Conservation (phyloP, 2,797 vertebrate species). For the Ctenopoma kingsleyae region DNA sequence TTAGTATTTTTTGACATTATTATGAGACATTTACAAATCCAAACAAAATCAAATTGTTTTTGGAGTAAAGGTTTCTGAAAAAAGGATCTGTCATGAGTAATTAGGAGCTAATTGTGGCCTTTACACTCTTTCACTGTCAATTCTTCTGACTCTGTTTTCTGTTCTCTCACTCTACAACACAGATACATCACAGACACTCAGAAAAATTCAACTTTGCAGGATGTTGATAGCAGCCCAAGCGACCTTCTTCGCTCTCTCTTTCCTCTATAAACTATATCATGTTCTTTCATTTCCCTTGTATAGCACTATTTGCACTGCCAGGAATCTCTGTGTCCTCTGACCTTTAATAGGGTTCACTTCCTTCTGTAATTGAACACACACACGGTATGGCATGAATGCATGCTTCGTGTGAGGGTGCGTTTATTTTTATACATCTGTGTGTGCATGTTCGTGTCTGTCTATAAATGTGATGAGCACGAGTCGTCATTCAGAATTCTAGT, state of each 20-base stretch:
- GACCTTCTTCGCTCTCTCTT: slow-evolving; percentile 2
- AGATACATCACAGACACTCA: slow-evolving; percentile 3
- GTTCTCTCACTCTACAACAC: neutral
- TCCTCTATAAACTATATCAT: slow-evolving; percentile 39
- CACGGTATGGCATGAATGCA: slow-evolving; percentile 68
- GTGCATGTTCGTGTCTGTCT: slow-evolving; percentile 34
- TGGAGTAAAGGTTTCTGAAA: neutral
- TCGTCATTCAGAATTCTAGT: slow-evolving; percentile 40
- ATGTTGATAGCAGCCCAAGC: slow-evolving; percentile 33
- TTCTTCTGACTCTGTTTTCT: slow-evolving; percentile 19
- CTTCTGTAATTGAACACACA: slow-evolving; percentile 78
- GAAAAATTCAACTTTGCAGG: slow-evolving; percentile 36
- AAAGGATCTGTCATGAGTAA: slow-evolving; percentile 4
- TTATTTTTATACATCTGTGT: slow-evolving; percentile 76
- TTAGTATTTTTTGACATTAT: neutral
- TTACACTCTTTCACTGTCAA: neutral
- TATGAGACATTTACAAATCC: neutral
- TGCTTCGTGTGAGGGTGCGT: slow-evolving; percentile 35
- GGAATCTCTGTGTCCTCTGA: slow-evolving; percentile 70
- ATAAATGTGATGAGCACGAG: slow-evolving; percentile 60
- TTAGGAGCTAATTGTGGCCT: slow-evolving; percentile 3
- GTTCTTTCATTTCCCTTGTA: slow-evolving; percentile 32
- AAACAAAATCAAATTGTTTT: slow-evolving; percentile 5
- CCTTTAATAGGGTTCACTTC: slow-evolving; percentile 74
- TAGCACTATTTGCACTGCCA: slow-evolving; percentile 36